These are phyloP conservation scores for Cryptotis parvus DNA, from an alignment of 2,113 vertebrate species.

Conservation along the genomic window DNA sequence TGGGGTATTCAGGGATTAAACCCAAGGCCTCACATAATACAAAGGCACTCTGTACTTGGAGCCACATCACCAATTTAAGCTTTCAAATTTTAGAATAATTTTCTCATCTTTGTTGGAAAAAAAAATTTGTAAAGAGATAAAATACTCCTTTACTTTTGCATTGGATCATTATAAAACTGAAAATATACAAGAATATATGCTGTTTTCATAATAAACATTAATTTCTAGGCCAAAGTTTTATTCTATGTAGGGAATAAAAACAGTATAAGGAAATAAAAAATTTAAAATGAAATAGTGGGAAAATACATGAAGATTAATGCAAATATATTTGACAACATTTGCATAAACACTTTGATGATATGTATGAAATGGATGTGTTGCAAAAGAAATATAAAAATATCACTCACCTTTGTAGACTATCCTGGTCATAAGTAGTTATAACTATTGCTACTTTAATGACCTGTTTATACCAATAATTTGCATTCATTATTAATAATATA, in stretches of 20 bases:
- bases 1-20: too few species aligned
- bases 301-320: neutral
- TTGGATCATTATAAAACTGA: neutral
- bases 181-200: neutral
- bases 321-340: slow-evolving; percentile 31
- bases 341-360: neutral
- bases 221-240: neutral
- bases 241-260: slow-evolving; percentile 20
- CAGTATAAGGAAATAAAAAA: slow-evolving; percentile 35
- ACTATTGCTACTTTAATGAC: slow-evolving; percentile 49
- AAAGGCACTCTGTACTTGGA: too few species aligned
- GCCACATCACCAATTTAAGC: too few species aligned
- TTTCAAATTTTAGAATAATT: neutral
- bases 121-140: neutral
- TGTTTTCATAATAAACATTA: slow-evolving; percentile 45
- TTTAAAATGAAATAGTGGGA: neutral
- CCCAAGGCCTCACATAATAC: too few species aligned
- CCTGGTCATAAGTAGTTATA: neutral
- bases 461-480: slow-evolving; percentile 11
- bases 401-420: slow-evolving; percentile 55
- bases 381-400: slow-evolving; percentile 23
- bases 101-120: slow-evolving; percentile 1
- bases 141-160: neutral
- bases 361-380: neutral
- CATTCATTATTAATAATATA: slow-evolving; percentile 50